Conservation (phyloP, 2,888 invertebrate species). For the Carpatolechia fugitivella region DNA sequence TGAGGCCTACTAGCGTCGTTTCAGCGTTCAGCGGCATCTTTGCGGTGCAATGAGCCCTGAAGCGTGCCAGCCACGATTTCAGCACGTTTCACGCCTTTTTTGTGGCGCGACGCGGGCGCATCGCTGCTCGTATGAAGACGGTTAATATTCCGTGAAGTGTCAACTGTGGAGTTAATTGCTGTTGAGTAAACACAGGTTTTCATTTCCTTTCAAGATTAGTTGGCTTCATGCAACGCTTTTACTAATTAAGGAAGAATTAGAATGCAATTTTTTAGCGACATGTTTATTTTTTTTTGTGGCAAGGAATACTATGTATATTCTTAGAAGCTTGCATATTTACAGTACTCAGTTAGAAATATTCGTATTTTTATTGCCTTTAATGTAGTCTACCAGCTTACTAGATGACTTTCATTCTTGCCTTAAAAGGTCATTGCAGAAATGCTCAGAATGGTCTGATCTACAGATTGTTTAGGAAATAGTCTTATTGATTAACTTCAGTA, state of each 20-base stretch:
- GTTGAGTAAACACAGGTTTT: constrained; percentile 22
- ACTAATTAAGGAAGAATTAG: background rate
- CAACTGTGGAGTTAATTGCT: constrained; percentile 63
- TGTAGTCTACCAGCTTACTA: no score
- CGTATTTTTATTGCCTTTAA: no score
- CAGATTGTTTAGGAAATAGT: no score
- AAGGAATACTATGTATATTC: no score
- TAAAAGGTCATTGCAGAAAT: no score
- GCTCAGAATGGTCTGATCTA: no score
- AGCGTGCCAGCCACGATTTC: constrained; percentile 63
- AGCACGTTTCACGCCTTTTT: constrained; percentile 73
- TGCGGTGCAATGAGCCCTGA: constrained; percentile 68
- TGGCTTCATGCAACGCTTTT: background rate
- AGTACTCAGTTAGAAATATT: no score
- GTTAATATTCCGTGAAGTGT: constrained; percentile 66
- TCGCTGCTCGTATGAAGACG: constrained; percentile 47
- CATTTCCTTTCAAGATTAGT: background rate
- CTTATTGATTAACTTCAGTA: no score
- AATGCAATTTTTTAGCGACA: background rate
- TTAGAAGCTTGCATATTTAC: no score
- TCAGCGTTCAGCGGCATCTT: constrained; percentile 52
- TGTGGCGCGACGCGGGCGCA: constrained; percentile 39
- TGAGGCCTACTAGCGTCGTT: constrained; percentile 67
- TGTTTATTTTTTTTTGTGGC: no score
- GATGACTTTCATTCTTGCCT: no score